Evolutionary conservation across 2,113 vertebrate species (phyloP).

Genomic region (Noctilio leporinus): DNA sequence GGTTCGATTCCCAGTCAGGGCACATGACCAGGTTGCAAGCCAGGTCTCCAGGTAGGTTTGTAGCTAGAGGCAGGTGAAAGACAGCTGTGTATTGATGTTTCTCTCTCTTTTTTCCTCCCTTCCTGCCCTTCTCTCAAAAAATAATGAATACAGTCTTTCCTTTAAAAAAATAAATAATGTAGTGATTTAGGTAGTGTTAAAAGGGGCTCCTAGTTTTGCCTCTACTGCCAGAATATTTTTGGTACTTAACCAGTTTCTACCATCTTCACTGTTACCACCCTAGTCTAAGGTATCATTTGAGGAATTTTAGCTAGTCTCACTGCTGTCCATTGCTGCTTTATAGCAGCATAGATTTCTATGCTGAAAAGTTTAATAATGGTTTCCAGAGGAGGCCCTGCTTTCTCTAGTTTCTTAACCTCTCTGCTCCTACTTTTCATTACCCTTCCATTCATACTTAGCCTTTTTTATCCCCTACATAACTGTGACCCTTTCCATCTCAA

Average conservation of each 20-base stretch:
- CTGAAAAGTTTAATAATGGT: not conserved
- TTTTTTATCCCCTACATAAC: not conserved
- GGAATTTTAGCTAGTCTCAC: not conserved
- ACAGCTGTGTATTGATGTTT: no score
- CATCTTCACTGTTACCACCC: not conserved
- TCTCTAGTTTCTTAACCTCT: not conserved
- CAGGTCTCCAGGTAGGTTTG: no score
- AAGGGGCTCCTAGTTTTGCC: not conserved
- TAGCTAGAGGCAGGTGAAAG: no score
- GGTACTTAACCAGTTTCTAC: not conserved
- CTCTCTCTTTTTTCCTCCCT: no score
- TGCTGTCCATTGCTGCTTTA: not conserved
- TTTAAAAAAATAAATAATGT: no score
- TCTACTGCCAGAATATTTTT: slow-evolving; percentile 3
- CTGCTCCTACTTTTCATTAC: not conserved
- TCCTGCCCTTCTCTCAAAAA: no score
- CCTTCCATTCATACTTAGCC: not conserved
- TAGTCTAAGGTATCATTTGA: not conserved
- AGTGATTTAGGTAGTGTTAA: not conserved
- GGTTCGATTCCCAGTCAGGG: no score
- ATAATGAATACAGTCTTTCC: no score
- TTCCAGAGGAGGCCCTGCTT: not conserved
- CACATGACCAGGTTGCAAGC: no score
- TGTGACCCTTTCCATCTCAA: not conserved
- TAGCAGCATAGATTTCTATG: not conserved